phyloP scores from a whole-genome alignment of 2,113 vertebrate genomes.

The Hyperopisus bebe region DNA sequence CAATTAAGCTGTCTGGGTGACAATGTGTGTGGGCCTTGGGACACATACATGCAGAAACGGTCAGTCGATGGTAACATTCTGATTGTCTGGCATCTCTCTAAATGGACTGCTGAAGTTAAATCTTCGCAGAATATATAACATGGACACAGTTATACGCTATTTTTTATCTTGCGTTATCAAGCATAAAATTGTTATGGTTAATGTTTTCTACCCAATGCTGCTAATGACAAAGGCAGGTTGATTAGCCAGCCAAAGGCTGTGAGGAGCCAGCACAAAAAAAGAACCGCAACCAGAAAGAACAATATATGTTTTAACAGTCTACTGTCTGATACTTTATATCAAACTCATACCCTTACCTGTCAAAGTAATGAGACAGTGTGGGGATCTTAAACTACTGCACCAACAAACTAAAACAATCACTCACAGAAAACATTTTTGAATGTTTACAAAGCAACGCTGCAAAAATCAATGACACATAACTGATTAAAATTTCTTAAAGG shows the following conservation, averaged over 20 bases:
- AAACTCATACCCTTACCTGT: not conserved
- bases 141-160: not conserved
- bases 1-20: not conserved
- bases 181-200: not conserved
- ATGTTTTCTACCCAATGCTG: not conserved
- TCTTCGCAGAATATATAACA: not conserved
- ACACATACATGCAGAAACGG: not conserved
- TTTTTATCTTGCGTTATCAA: not conserved
- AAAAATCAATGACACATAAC: not conserved
- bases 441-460: not conserved
- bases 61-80: not conserved
- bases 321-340: not conserved
- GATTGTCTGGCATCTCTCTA: not conserved
- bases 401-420: not conserved
- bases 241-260: not conserved
- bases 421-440: not conserved
- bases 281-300: not conserved
- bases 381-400: not conserved
- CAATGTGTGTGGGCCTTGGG: not conserved
- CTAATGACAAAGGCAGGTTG: not conserved
- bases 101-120: not conserved
- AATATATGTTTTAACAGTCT: not conserved
- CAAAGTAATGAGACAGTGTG: not conserved
- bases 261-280: not conserved
- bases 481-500: not conserved